Base-by-base conservation (phyloP, 2,113 vertebrate genomes). In the Bos taurus region DNA sequence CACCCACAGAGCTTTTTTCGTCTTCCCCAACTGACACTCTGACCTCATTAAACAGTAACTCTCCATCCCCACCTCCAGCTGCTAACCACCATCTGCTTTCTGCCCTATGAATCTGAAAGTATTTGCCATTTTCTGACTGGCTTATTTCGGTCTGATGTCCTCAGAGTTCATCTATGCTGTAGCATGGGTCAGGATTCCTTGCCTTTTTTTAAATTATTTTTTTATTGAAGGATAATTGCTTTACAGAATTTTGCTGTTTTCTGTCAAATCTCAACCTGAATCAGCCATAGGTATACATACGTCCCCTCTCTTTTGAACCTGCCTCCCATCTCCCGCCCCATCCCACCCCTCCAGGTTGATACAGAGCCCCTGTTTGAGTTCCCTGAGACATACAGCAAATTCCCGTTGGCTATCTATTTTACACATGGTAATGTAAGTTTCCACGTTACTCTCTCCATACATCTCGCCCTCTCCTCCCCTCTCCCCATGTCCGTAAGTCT, bases 381-480 rank as follows among this genome's bases (percentile, higher is more conserved):
- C 10, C 67, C 67, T 40, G n/a, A 74, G 67, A 3, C 19, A 40
- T 11, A 25, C 64, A 13, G 36, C 67, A 6, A 3, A 25, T 23
- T 40, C 67, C 36, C 5, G 0, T 3, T 40, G 36, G 36, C 67
- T 40, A 0, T 25, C 67, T 71, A 3, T 6, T 71, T 74, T 2
- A 74, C 67, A 40, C 19, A 6, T 3, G 67, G n/a, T 74, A 2
- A 13, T 12, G 19, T 40, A 3, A 40, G 67, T 40, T 13, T 13
- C 36, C 67, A 40, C 0, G 21, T 3, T 6, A 23, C 67, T 40
- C 67, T 40, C 3, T 23, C 36, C 67, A 0, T 1, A 3, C 67
- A 23, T 40, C n/a, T 23, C 36, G 2, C 67, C 67, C 67, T 74
- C 36, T 74, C n/a, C 67, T 74, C 2, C 67, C 67, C 36, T 40